Evolutionary conservation across 1,140 invertebrate species (phyloP).

Genomic region (Drosophila pruinosa): DNA sequence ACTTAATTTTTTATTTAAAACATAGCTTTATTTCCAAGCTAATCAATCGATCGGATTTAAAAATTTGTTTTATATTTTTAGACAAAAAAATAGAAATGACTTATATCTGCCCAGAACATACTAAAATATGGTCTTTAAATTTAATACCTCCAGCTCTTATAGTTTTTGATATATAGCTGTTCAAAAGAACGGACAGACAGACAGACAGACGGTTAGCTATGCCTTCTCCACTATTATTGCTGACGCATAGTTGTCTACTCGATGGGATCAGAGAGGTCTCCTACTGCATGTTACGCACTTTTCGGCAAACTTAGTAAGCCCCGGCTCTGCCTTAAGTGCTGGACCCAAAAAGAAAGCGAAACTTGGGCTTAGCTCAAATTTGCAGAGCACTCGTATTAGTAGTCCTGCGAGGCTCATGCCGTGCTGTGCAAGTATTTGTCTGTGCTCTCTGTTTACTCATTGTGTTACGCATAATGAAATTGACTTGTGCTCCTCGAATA

Average conservation of each 20-base stretch:
- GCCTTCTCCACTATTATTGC: no score
- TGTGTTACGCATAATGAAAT: constrained; percentile 31
- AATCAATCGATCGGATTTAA: no score
- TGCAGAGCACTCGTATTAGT: background rate
- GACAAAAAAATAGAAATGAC: no score
- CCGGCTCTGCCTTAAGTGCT: background rate
- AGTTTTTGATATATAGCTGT: background rate
- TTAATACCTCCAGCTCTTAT: background rate
- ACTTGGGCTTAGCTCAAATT: background rate
- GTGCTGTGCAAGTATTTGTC: background rate
- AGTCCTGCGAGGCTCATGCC: background rate
- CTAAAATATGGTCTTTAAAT: background rate
- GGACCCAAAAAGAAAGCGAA: background rate
- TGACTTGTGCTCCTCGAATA: constrained; percentile 13
- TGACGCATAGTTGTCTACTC: no score
- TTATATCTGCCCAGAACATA: background rate
- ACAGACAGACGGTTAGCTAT: background rate
- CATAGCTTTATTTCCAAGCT: no score
- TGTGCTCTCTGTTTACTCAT: background rate
- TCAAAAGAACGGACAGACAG: background rate
- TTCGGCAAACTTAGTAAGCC: background rate
- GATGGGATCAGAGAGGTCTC: no score
- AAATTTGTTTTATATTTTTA: no score
- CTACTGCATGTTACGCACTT: background rate
- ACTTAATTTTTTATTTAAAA: no score